Base-by-base conservation (phyloP, 2,888 invertebrate genomes). In the Operophtera brumata region DNA sequence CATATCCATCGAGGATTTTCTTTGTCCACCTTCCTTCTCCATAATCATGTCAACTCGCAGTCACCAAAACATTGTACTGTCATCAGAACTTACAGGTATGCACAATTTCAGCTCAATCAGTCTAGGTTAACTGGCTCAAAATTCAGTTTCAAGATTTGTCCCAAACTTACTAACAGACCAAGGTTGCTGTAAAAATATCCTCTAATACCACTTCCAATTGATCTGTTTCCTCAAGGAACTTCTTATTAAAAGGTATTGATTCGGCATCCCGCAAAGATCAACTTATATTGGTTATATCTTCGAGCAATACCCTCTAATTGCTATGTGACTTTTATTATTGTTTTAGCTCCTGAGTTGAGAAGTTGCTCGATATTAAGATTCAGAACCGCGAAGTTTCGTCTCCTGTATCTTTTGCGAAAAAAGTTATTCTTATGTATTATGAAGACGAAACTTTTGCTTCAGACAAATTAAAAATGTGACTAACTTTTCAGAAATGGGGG, bases 301-400 rank as follows among this genome's bases (percentile, higher is more conserved):
- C 2, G 20, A 70, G 74, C 70, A 75, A 71, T 67, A 56, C 68
- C 62, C 69, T 69, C 70, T 80, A 80, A 81, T 80, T 80, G 78
- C 68, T 60, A 75, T 72, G 69, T 71, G 72, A 78, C 75, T 75
- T 80, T 75, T 77, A 69, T 80, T 78, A 77, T 78, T 79, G 75
- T 80, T 76, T 67, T 69, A 64, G 61, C 69, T 70, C 66, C 67
- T 60, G 63, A 67, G 61, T 67, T 50, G 52, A 49, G 57, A 71
- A 77, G 69, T 74, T 73, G 64, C 63, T 66, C 65, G 66, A 65
- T 47, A 52, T 54, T 49, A 49, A 25, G 45, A 49, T 46, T 70
- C 67, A 66, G 48, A 56, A 60, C 66, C 43, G 58, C 57, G 54
- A 62, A 65, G 61, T 67, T 69, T 60, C 52, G 49, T 61, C 65